phyloP scores from a whole-genome alignment of 92 coral and sea anemone genomes.

The Zoanthus sociatus region DNA sequence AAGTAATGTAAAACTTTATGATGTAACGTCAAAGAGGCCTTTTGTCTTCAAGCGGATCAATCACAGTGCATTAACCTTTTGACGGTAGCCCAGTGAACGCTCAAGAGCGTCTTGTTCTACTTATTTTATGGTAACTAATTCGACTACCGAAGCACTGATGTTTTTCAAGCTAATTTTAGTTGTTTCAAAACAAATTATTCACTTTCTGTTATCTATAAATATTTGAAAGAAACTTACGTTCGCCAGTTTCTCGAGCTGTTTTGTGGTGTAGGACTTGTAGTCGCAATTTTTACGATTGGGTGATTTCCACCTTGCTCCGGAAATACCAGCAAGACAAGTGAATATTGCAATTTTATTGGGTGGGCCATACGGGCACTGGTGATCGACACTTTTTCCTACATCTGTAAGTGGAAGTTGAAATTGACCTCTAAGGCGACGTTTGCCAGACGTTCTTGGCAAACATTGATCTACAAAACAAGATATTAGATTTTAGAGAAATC shows the following conservation, averaged over 20 bases:
- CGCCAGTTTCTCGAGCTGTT: background rate
- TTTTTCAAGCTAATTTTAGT: no score
- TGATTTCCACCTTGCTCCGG: conserved; percentile 17
- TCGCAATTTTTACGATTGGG: background rate
- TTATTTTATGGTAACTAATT: no score
- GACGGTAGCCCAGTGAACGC: no score
- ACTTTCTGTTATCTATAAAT: no score
- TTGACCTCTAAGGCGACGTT: background rate
- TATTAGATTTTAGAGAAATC: background rate
- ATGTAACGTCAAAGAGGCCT: no score
- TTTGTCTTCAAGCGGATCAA: no score
- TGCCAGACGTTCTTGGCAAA: background rate
- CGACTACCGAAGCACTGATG: no score
- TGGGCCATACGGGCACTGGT: conserved; percentile 13
- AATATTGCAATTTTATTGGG: background rate
- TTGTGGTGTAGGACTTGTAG: conserved; percentile 21
- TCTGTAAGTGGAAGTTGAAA: background rate
- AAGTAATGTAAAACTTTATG: no score
- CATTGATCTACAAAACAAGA: background rate
- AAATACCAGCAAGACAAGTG: background rate
- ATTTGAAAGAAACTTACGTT: background rate
- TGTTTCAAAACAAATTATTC: no score
- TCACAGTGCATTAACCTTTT: no score
- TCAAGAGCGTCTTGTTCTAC: no score
- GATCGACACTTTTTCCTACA: background rate